Percentiles rank a stretch among this genome's conserved stretches.
Conservation (phyloP, 2,888 invertebrate genomes). For the Cantharis nigra region DNA sequence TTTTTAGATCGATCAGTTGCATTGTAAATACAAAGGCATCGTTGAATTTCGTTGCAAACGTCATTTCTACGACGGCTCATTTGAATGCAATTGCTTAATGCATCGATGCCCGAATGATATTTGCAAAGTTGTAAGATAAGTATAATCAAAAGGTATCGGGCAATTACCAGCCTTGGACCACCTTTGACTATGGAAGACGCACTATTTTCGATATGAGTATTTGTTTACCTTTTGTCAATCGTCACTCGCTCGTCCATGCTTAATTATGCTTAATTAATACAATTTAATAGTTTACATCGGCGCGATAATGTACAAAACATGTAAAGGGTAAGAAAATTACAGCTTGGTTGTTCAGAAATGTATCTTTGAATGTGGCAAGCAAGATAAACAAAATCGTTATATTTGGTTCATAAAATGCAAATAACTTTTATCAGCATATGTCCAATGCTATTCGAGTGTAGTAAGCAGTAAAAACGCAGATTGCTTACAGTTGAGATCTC, state of each 20-base stretch:
- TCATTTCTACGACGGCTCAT: not conserved
- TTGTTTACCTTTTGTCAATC: no score
- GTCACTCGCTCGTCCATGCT: no score
- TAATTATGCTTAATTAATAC: not conserved
- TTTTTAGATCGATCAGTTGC: no score
- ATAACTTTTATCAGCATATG: conserved; percentile 48
- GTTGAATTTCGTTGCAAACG: no score
- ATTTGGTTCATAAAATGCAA: conserved; percentile 48
- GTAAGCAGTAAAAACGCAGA: conserved; percentile 41
- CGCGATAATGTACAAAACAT: not conserved
- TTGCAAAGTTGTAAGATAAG: no score
- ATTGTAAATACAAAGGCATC: no score
- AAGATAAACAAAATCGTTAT: conserved; percentile 44
- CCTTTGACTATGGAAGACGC: no score
- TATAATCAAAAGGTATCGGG: no score
- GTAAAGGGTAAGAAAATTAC: not conserved
- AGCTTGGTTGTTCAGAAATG: not conserved
- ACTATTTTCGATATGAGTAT: no score
- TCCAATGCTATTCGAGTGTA: conserved; percentile 37
- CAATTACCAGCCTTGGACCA: no score
- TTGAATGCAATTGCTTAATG: no score
- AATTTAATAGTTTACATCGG: not conserved
- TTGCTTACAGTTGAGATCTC: conserved; percentile 44
- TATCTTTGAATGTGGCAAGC: not conserved
- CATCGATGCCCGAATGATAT: no score